Evolutionary conservation across 2,113 vertebrate genomes (phyloP), one percentile per base, ranked within the genome.

Genomic region (Pterophyllum scalare): DNA sequence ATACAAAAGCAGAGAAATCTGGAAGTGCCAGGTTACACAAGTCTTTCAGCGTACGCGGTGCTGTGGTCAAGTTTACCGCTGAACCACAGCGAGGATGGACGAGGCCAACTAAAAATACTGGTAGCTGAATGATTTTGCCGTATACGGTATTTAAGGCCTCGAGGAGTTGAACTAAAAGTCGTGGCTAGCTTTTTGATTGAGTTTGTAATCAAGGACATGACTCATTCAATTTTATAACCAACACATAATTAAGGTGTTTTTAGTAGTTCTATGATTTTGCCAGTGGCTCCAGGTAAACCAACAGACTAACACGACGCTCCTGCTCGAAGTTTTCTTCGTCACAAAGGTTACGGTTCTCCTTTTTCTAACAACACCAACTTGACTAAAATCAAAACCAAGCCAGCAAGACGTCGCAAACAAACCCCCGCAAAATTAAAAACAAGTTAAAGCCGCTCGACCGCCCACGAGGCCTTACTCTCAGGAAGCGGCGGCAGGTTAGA

Each of bases 21-120:
- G 49, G 62, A 33, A 74, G 79, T 17, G 13, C 17, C 33, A 49
- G 13, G 38, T 33, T 72, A 31, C 76, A 60, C 24, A 2, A 43
- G 52, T 61, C n/a, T 67, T 57, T 61, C 2, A 14, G 24, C 14
- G 56, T 49, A 20, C 38, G 59, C 67, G 26, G 57, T 7, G 35
- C 10, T 49, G 77, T 75, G 58, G 56, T 60, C 52, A 59, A 75
- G 20, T 77, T 77, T 28, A 77, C 57, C 28, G 19, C 58, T 17
- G 2, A 14, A 56, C 56, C 80, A n/a, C 57, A 58, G 46, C 24
- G 12, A 24, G 65, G 43, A 79, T 58, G 38, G 35, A 85, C 52
- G 40, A 75, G 58, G 75, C 10, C 40, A 15, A 80, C 83, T 64
- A 59, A 43, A 79, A 77, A 86, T 77, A 75, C 20, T 31, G 3